phyloP scores from a whole-genome alignment of 2,113 vertebrate species.

The Eira barbara region DNA sequence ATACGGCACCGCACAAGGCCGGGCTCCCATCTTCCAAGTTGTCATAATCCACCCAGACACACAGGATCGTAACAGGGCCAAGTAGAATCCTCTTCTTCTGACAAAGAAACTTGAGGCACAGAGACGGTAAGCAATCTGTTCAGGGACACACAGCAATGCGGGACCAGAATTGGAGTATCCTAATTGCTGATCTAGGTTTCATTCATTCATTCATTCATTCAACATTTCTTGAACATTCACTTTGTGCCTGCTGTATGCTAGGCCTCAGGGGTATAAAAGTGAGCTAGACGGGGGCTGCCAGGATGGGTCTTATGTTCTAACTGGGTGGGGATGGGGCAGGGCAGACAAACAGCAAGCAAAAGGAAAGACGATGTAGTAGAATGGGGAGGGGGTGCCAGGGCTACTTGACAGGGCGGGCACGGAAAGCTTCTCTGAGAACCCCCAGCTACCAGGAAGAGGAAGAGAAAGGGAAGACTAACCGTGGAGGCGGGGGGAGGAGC shows the following conservation, averaged over 20 bases:
- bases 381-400: neutral
- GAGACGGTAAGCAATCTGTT: neutral
- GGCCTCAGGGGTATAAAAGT: neutral
- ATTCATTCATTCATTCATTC: neutral
- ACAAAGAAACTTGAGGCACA: neutral
- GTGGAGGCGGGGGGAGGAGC: neutral
- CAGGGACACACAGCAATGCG: neutral
- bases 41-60: neutral
- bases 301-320: neutral
- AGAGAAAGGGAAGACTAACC: neutral
- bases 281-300: neutral
- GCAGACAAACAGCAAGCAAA: neutral
- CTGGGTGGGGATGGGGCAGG: neutral
- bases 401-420: accelerated
- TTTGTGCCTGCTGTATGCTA: neutral
- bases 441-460: neutral
- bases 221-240: too few species aligned
- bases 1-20: too few species aligned
- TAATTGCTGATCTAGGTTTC: neutral
- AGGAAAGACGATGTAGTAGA: neutral
- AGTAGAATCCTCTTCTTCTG: neutral
- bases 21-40: neutral
- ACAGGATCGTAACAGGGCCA: neutral
- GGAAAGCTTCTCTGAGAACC: neutral
- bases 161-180: neutral